Conservation (phyloP, 1,140 invertebrate genomes). For the Trachymyrmex septentrionalis region DNA sequence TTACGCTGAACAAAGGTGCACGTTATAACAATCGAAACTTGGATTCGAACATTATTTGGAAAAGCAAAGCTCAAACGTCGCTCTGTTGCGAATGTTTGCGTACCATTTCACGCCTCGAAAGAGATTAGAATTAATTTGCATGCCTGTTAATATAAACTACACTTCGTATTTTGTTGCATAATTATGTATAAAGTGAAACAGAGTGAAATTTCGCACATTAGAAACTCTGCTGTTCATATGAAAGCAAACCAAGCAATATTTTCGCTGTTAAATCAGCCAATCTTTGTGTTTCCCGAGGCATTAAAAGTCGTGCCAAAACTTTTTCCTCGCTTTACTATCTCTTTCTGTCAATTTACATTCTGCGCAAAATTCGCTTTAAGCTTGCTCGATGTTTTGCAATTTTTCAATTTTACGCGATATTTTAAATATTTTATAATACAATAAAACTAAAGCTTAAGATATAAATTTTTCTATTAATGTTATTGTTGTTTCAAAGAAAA, state of each 20-base stretch:
- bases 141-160: constrained; percentile 4
- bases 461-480: not conserved
- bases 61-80: constrained; percentile 28
- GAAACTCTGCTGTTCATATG: not conserved
- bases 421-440: not conserved
- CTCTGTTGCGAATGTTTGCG: not conserved
- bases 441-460: constrained; percentile 3
- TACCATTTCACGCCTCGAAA: constrained; percentile 12
- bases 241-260: not conserved
- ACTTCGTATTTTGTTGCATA: not conserved
- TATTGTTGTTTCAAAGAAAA: not conserved
- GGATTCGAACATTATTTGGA: constrained; percentile 47
- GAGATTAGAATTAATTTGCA: constrained; percentile 33
- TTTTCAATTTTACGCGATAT: constrained; percentile 4
- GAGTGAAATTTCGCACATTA: not conserved
- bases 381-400: constrained; percentile 10
- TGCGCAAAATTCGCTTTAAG: constrained; percentile 7
- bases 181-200: not conserved
- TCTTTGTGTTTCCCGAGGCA: constrained; percentile 3
- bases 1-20: constrained; percentile 48
- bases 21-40: constrained; percentile 53
- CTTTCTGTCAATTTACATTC: not conserved
- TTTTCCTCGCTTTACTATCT: not conserved
- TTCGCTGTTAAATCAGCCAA: constrained; percentile 30
- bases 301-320: constrained; percentile 17